Conservation (phyloP, 1,140 invertebrate genomes). For the Drosophila kanapiae region DNA sequence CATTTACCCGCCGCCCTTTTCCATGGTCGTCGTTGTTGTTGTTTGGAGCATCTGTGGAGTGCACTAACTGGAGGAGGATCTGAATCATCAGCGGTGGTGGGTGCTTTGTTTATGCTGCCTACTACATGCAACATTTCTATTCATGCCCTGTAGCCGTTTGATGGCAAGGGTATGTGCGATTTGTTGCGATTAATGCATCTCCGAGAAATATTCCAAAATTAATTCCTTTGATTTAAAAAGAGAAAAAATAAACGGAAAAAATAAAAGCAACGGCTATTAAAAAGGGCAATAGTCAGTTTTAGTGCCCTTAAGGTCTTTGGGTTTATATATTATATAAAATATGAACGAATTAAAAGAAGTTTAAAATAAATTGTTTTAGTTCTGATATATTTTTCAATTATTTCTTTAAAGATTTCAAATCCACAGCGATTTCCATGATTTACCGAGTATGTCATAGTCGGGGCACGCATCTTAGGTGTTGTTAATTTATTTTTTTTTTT, state of each 20-base stretch:
- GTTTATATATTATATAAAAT: no score
- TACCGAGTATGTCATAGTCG: conserved; percentile 11
- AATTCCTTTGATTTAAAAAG: no score
- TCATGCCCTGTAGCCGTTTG: conserved; percentile 7
- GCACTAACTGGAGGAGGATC: conserved; percentile 54
- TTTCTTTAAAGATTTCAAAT: not conserved
- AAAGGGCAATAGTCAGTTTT: not conserved
- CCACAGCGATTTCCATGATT: not conserved
- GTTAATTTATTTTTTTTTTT: conserved; percentile 21
- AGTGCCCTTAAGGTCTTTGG: not conserved
- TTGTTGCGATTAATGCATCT: not conserved
- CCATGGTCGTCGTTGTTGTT: not conserved
- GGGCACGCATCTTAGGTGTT: not conserved
- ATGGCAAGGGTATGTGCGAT: not conserved
- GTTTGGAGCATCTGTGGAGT: conserved; percentile 58
- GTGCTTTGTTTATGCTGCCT: conserved; percentile 57
- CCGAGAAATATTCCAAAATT: no score
- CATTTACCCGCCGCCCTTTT: conserved; percentile 14
- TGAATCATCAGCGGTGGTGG: conserved; percentile 27
- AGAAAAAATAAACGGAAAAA: no score
- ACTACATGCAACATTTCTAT: conserved; percentile 37
- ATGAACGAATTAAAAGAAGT: not conserved
- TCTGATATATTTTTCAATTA: not conserved
- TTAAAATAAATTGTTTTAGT: not conserved
- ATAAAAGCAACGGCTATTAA: not conserved